Percentiles rank a stretch among this genome's conserved stretches.
phyloP scores from a whole-genome alignment of 2,888 invertebrate species.

The Sarcophaga rosellei region DNA sequence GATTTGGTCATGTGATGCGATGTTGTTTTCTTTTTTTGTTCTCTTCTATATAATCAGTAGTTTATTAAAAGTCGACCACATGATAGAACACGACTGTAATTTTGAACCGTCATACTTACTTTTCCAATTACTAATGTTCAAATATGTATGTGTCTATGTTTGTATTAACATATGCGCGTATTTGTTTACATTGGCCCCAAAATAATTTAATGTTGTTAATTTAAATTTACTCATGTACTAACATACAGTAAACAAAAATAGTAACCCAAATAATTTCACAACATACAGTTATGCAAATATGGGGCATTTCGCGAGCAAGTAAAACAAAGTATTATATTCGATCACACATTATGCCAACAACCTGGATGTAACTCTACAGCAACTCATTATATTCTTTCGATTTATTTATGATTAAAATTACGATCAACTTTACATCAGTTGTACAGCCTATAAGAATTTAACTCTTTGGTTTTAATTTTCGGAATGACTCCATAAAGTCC shows the following conservation, averaged over 20 bases:
- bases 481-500: neutral
- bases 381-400: too few relatives aligned
- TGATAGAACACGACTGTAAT: slow-evolving; percentile 33
- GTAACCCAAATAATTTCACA: slow-evolving; percentile 24
- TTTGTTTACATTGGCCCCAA: slow-evolving; percentile 29
- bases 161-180: neutral
- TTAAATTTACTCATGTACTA: slow-evolving; percentile 48
- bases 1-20: neutral
- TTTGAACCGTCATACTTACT: neutral
- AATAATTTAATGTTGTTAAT: slow-evolving; percentile 53
- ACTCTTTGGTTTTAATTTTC: too few relatives aligned
- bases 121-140: neutral
- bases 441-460: too few relatives aligned
- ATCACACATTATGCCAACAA: too few relatives aligned
- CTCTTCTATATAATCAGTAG: slow-evolving; percentile 26
- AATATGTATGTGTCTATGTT: neutral
- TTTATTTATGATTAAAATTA: too few relatives aligned
- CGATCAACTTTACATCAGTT: too few relatives aligned
- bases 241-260: slow-evolving; percentile 34
- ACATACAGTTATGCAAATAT: neutral
- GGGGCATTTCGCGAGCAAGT: neutral
- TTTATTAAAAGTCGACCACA: slow-evolving; percentile 13
- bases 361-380: too few relatives aligned
- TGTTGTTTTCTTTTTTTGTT: neutral
- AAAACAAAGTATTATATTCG: too few relatives aligned